A percentile compares a stretch with the other conserved stretches of the same genome.
phyloP scores from a whole-genome alignment of 2,797 vertebrate species.

The Neostethus bicornis region DNA sequence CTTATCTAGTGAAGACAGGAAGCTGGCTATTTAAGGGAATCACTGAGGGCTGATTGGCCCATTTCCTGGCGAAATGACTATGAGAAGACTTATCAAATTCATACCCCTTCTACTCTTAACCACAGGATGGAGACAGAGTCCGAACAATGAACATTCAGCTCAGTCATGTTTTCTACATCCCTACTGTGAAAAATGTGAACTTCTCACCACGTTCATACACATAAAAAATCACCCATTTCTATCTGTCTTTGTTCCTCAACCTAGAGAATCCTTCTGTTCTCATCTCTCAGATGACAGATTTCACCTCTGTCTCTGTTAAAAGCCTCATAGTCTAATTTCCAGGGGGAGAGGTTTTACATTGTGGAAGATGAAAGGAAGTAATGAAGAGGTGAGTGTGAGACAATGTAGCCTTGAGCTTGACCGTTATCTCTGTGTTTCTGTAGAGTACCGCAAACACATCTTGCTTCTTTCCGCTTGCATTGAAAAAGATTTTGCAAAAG shows the following conservation, averaged over 20 bases:
- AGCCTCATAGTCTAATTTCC: conserved; percentile 34
- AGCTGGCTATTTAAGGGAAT: conserved; percentile 17
- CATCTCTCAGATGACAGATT: conserved; percentile 40
- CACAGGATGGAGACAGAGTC: conserved; percentile 68
- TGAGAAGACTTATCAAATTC: neutral
- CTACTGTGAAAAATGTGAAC: conserved; percentile 31
- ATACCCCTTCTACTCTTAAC: neutral
- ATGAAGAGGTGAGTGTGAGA: conserved; percentile 17
- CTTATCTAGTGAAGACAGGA: conserved; percentile 36
- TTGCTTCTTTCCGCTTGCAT: conserved; percentile 18
- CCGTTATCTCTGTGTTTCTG: conserved; percentile 13
- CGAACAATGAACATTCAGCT: conserved; percentile 15
- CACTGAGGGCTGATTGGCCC: conserved; percentile 11
- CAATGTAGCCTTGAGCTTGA: conserved; percentile 8
- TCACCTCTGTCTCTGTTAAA: conserved; percentile 32
- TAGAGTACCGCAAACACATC: conserved; percentile 24
- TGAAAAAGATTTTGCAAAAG: conserved; percentile 32
- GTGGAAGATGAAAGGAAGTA: conserved; percentile 38
- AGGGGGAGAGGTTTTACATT: conserved; percentile 35
- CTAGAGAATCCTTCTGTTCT: conserved; percentile 4
- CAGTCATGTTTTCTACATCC: conserved; percentile 23
- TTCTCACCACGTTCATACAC: conserved; percentile 3
- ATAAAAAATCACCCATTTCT: conserved; percentile 8
- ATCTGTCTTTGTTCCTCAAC: conserved; percentile 18
- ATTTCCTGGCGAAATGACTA: conserved; percentile 23